Percentiles rank a stretch among this genome's conserved stretches.
These are phyloP conservation scores for Eretmochelys imbricata DNA, from an alignment of 2,113 vertebrate species.

Conservation along the genomic window DNA sequence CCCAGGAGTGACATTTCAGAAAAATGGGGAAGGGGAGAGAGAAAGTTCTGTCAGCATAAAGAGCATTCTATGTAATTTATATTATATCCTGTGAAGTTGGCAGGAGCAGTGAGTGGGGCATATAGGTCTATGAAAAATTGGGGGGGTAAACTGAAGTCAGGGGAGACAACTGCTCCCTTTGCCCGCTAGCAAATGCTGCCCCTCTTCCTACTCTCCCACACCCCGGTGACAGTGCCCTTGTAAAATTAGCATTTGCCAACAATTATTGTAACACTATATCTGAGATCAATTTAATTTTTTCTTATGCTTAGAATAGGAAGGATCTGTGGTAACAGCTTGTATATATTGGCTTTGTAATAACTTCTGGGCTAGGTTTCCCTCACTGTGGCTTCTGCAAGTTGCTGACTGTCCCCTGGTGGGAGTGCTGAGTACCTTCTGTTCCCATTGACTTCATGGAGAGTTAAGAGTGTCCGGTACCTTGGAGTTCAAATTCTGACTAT, in stretches of 20 bases:
- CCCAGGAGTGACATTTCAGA: neutral
- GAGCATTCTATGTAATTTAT: neutral
- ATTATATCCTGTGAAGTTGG: neutral
- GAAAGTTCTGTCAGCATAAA: neutral
- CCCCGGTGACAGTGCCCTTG: neutral
- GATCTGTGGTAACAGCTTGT: neutral
- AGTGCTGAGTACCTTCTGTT: neutral
- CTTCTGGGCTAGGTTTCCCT: neutral
- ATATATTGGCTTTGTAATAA: neutral
- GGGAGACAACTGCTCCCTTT: neutral
- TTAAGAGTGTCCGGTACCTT: neutral
- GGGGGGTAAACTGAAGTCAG: neutral
- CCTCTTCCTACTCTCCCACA: fast-evolving
- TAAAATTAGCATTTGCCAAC: neutral
- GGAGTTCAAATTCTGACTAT: neutral
- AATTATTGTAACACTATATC: neutral
- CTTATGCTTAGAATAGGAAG: neutral
- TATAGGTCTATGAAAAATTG: neutral
- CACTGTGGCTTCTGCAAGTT: fast-evolving
- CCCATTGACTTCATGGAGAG: neutral
- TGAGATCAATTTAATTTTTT: neutral
- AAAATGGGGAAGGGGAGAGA: neutral
- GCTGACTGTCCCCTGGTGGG: neutral
- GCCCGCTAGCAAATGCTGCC: neutral
- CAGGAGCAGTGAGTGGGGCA: neutral